These are phyloP conservation scores for Acronicta leporina DNA, from an alignment of 2,888 invertebrate species.

Conservation along the genomic window DNA sequence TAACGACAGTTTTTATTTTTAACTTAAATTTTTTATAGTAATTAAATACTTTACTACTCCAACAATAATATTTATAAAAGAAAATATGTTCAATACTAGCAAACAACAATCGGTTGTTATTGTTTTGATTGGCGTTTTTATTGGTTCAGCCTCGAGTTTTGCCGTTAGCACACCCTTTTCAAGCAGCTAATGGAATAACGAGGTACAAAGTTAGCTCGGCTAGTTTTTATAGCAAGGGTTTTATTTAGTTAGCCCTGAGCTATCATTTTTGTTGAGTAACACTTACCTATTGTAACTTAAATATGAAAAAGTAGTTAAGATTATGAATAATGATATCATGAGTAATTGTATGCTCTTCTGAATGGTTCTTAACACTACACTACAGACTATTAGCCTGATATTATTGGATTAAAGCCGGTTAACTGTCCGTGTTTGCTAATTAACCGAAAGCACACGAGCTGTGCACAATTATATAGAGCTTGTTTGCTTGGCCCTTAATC, in stretches of 20 bases:
- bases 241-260: neutral
- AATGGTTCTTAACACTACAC: conserved; percentile 24
- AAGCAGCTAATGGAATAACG: neutral
- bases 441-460: conserved; percentile 45
- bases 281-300: neutral
- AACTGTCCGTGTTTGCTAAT: conserved; percentile 53
- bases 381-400: conserved; percentile 32
- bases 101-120: neutral
- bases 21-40: too few species aligned
- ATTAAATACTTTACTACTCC: too few species aligned
- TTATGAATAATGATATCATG: neutral
- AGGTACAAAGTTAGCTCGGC: neutral
- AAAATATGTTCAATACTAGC: neutral
- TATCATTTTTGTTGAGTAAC: neutral
- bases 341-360: neutral
- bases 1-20: too few species aligned
- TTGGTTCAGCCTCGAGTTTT: conserved; percentile 2
- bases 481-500: conserved; percentile 54
- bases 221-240: conserved; percentile 1
- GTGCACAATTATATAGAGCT: conserved; percentile 53
- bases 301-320: neutral
- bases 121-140: conserved; percentile 1
- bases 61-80: neutral
- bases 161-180: conserved; percentile 1
- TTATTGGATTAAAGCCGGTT: conserved; percentile 42